Conservation (phyloP, 2,113 vertebrate genomes). For the Nothocercus nigrocapillus region DNA sequence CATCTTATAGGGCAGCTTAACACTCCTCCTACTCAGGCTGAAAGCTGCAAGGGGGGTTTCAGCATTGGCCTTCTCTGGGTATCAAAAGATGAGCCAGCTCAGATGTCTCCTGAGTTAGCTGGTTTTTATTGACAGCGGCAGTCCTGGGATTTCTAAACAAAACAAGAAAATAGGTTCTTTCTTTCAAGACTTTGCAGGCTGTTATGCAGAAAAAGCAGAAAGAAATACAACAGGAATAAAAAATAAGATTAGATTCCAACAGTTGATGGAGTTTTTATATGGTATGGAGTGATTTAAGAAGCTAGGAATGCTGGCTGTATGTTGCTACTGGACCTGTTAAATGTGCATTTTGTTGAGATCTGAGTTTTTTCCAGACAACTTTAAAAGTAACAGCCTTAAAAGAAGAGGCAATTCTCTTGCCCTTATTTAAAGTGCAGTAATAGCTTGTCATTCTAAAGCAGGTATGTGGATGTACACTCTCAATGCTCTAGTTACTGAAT, state of each 20-base stretch:
- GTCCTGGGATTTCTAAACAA: neutral
- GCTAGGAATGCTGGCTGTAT: neutral
- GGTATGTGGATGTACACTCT: neutral
- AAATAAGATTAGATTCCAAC: neutral
- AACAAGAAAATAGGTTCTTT: neutral
- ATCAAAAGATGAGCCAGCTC: neutral
- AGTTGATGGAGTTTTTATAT: neutral
- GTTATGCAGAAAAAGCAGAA: neutral
- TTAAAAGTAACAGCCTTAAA: neutral
- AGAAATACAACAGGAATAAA: neutral
- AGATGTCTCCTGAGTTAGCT: neutral
- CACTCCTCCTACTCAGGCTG: neutral
- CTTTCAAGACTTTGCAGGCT: neutral
- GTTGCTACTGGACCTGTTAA: neutral
- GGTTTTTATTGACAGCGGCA: neutral
- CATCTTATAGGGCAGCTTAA: neutral
- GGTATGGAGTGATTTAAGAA: neutral
- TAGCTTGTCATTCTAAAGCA: constrained; percentile 33
- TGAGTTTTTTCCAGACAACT: neutral
- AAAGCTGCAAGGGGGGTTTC: neutral
- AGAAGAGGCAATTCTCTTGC: neutral
- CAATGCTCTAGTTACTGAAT: neutral
- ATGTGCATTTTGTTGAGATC: neutral
- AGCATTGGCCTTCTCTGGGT: neutral
- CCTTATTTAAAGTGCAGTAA: constrained; percentile 7